Conservation (phyloP, 1,140 invertebrate genomes). For the Gryon sp. region DNA sequence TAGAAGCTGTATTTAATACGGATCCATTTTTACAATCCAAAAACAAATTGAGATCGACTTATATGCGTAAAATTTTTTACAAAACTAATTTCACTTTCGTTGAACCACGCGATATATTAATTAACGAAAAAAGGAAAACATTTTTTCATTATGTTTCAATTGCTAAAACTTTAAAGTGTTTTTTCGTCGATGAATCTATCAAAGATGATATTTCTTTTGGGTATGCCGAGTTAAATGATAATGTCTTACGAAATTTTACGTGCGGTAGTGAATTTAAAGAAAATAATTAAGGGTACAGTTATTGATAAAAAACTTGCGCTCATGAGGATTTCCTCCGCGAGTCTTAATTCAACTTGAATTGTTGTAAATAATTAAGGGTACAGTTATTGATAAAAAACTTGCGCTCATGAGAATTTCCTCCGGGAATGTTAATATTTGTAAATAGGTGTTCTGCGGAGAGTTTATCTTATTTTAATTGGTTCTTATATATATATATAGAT, state of each 20-base stretch:
- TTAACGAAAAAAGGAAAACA: conserved; percentile 23
- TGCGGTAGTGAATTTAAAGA: conserved; percentile 64
- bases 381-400: too few relatives aligned
- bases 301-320: too few relatives aligned
- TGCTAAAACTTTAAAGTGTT: conserved; percentile 25
- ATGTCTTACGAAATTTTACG: conserved; percentile 62
- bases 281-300: too few relatives aligned
- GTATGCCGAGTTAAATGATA: conserved; percentile 10
- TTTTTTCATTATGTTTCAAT: conserved; percentile 62
- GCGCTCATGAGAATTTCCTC: too few relatives aligned
- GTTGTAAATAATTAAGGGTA: too few relatives aligned
- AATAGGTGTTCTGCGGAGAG: too few relatives aligned
- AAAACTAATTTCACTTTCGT: conserved; percentile 56
- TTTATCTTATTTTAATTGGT: too few relatives aligned
- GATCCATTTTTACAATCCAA: conserved; percentile 12
- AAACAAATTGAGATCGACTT: conserved; percentile 5
- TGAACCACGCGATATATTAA: conserved; percentile 9
- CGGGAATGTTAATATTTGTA: too few relatives aligned
- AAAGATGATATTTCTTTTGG: conserved; percentile 22
- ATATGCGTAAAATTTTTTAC: conserved; percentile 45
- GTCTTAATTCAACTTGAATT: too few relatives aligned
- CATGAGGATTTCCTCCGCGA: too few relatives aligned
- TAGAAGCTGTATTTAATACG: neutral
- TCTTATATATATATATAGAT: too few relatives aligned
- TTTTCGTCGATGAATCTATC: conserved; percentile 61